Evolutionary conservation across 2,113 vertebrate species (phyloP), one percentile per base, ranked within the genome.

Genomic region (Dromaius novaehollandiae): DNA sequence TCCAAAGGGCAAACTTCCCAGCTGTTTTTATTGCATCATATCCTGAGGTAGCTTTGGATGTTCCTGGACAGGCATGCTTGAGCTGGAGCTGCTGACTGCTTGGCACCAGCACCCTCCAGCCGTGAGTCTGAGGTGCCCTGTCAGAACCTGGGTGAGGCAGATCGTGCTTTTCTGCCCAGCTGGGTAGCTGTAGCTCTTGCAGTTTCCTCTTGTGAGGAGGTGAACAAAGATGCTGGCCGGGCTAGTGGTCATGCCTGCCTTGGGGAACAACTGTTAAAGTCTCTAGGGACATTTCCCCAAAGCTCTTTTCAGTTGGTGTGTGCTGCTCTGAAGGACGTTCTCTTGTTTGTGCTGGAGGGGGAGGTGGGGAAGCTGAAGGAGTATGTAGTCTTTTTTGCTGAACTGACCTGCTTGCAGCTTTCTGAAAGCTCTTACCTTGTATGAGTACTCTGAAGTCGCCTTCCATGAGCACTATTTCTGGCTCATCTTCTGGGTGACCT

Each of bases 91-190:
- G 48, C 81, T 77, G 91, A 5, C 74, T 36, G 60, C 26, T 16
- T 13, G 30, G 42, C 26, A 17, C 42, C 0, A 2, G 9, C 61
- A 40, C 28, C 4, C 3, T 77, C 4, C 7, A 13, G 28, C 70
- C 40, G 22, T 18, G 75, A 75, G 51, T 64, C 21, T 18, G 16
- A 7, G n/a, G 13, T 28, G 63, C 15, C 22, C 38, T 11, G 22
- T 32, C 40, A 26, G 55, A 0, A 1, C 36, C 42, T 0, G 1
- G 50, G 36, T 7, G 9, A 14, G 44, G 19, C 0, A 0, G 28
- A 6, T 42, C n/a, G 32, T 26, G 73, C 85, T 73, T 16, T 1
- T 4, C 65, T 53, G 68, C 42, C 21, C 68, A 8, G 36, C 24
- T 13, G 26, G 5, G 32, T 8, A 20, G 56, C n/a, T 78, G 55